Evolutionary conservation across 2,113 vertebrate species (phyloP), one percentile per base, ranked within the genome.

Genomic region (Suncus etruscus): DNA sequence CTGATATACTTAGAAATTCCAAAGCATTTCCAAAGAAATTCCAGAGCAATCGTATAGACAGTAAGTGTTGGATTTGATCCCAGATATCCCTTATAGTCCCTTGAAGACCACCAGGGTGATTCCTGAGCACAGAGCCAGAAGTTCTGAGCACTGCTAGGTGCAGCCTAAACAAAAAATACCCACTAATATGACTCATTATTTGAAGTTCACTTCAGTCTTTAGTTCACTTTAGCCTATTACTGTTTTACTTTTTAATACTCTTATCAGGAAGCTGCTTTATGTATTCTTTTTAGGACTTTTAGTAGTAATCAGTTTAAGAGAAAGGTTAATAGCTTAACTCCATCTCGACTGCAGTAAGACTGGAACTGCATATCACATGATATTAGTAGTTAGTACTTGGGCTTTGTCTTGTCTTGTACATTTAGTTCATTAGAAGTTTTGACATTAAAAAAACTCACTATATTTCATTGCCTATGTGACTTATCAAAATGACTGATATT

Each of bases 401-500:
- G 22, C 4, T 48, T 80, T 85, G 79, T 1, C 9, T 75, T 11
- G 0, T 50, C 25, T 54, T 86, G 47, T 15, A 3, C 68, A 39
- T 68, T 54, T 70, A 39, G 29, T 22, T 50, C 45, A 12, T n/a
- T 78, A 48, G n/a, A 69, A 63, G 18, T 12, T 39, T 29, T 86
- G 32, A 25, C 39, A n/a, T 72, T 10, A 78, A 24, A 74, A 76
- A 88, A 50, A 72, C 14, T 74, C 16, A 20, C 6, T 9, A 75
- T 45, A 14, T 78, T 11, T 77, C 82, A 66, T 89, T 79, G 11
- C 6, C n/a, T n/a, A 91, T 90, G 73, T 78, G n/a, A 27, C 47
- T 66, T 77, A 45, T 39, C 45, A 39, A 47, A 83, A 50, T 20
- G 76, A 25, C 50, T 70, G 75, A 12, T n/a, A 48, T 32, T 74